Percentiles rank a stretch among this genome's conserved stretches.
These are phyloP conservation scores for Karalla daura DNA, from an alignment of 2,797 vertebrate species.

Conservation along the genomic window DNA sequence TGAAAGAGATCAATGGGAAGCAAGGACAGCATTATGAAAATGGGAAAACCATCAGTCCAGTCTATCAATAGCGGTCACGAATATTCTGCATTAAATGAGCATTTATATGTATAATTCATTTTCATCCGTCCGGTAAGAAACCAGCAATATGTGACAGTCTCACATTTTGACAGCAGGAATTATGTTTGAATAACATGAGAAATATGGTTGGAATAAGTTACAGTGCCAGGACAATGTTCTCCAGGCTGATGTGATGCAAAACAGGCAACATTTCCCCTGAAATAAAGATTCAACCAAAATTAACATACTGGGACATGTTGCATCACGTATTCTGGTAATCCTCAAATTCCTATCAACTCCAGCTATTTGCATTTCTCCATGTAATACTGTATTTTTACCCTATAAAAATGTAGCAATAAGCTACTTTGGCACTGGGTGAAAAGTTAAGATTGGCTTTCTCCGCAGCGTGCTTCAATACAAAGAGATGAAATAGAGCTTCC, in stretches of 20 bases:
- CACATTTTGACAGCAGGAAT: background rate
- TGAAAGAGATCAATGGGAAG: conserved; percentile 11
- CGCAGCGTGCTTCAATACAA: conserved; percentile 2
- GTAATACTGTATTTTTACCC: conserved; percentile 14
- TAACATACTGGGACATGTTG: conserved; percentile 37
- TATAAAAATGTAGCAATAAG: conserved; percentile 34
- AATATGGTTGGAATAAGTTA: background rate
- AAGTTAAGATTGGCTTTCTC: conserved; percentile 21
- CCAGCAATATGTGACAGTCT: background rate
- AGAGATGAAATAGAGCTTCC: conserved; percentile 21
- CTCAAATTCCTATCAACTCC: conserved; percentile 28
- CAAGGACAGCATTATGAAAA: background rate
- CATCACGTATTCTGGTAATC: conserved; percentile 48
- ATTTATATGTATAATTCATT: background rate
- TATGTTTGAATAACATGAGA: background rate
- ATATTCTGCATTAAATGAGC: background rate
- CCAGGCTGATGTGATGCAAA: conserved; percentile 5
- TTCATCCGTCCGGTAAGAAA: background rate
- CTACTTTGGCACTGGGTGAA: conserved; percentile 30
- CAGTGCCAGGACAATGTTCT: background rate
- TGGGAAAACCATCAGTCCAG: conserved; percentile 1
- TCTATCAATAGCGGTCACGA: background rate
- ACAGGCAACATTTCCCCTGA: background rate
- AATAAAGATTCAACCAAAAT: conserved; percentile 20
- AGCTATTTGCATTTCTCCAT: conserved; percentile 26